Evolutionary conservation across 2,888 invertebrate genomes (phyloP).

Genomic region (Drosophila sordidula): DNA sequence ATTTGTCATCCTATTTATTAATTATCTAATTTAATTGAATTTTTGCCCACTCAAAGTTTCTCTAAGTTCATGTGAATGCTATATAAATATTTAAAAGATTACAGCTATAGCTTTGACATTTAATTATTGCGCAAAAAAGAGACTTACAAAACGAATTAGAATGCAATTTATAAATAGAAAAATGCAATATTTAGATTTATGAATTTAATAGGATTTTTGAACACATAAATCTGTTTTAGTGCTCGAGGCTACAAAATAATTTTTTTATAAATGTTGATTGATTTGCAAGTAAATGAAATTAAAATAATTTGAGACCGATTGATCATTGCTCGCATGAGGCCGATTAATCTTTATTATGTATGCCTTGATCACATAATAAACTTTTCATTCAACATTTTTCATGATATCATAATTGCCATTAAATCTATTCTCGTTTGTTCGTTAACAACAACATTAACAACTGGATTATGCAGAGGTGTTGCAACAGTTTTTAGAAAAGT

Average conservation of each 20-base stretch:
- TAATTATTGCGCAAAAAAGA: no score
- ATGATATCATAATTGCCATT: not conserved
- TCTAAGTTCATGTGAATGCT: no score
- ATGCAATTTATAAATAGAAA: not conserved
- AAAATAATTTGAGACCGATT: not conserved
- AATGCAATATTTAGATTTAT: not conserved
- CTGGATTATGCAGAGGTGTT: conserved; percentile 24
- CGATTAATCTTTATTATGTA: not conserved
- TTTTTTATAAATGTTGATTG: conserved; percentile 6
- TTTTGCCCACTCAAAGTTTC: no score
- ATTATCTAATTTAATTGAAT: no score
- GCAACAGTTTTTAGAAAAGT: conserved; percentile 7
- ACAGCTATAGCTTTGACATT: no score
- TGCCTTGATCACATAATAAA: not conserved
- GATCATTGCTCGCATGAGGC: not conserved
- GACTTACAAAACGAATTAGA: no score
- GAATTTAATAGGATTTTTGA: not conserved
- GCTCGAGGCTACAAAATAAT: conserved; percentile 7
- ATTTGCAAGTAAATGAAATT: not conserved
- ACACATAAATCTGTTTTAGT: conserved; percentile 9
- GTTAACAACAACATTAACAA: conserved; percentile 24
- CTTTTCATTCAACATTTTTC: not conserved
- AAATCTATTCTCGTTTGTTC: conserved; percentile 2
- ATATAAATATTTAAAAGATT: no score
- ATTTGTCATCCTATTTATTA: no score